Conservation (phyloP, 2,888 invertebrate genomes). For the Stomorhina lunata region DNA sequence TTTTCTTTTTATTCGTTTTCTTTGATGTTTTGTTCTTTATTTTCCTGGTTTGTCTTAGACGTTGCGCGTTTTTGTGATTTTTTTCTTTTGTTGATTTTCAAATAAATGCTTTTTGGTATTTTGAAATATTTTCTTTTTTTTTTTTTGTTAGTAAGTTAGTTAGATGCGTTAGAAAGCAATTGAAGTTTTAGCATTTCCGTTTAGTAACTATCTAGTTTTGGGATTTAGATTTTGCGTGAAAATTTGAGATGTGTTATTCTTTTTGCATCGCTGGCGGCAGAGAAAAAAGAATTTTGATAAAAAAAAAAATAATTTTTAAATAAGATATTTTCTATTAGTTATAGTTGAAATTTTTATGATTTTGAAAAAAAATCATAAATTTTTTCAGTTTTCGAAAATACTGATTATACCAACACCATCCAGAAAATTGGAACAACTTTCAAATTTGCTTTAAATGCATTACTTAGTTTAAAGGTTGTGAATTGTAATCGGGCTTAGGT, state of each 20-base stretch:
- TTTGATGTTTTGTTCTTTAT: not conserved
- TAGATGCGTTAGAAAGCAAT: conserved; percentile 14
- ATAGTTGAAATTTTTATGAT: conserved; percentile 10
- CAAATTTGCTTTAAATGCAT: too few relatives aligned
- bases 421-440: not conserved
- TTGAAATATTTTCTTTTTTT: too few relatives aligned
- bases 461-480: too few relatives aligned
- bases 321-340: not conserved
- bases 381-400: not conserved
- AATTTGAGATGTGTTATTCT: not conserved
- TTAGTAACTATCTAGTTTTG: conserved; percentile 46
- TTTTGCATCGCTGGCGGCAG: conserved; percentile 17
- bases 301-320: conserved; percentile 1
- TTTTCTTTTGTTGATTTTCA: conserved; percentile 21
- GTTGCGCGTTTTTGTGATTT: conserved; percentile 29
- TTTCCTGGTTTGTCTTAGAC: conserved; percentile 21
- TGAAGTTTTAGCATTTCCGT: conserved; percentile 48
- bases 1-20: conserved; percentile 14
- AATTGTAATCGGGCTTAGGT: too few relatives aligned
- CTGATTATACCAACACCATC: not conserved
- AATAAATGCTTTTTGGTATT: conserved; percentile 39
- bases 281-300: not conserved
- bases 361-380: conserved; percentile 15
- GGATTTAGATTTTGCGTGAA: conserved; percentile 9
- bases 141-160: too few relatives aligned